A percentile compares a stretch with the other conserved stretches of the same genome.
Evolutionary conservation across 2,888 invertebrate species (phyloP).

Genomic region (Camponotus fellah): DNA sequence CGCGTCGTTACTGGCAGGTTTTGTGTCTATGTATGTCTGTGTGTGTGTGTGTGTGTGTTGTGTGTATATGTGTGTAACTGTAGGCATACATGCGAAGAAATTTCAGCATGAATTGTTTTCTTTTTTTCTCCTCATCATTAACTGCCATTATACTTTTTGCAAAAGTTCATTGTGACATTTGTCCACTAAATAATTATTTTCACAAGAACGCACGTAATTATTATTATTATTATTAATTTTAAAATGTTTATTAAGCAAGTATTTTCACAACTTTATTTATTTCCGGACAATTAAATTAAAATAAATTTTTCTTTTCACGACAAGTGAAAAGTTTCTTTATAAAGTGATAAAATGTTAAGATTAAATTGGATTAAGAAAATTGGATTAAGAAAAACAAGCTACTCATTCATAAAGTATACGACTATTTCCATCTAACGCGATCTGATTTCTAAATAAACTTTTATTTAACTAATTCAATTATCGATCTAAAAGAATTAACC

Average conservation of each 20-base stretch:
- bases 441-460: conserved; percentile 36
- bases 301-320: not conserved
- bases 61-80: not conserved
- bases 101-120: not conserved
- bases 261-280: not conserved
- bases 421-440: not conserved
- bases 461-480: conserved; percentile 10
- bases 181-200: not conserved
- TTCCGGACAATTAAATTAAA: not conserved
- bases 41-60: not conserved
- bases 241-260: not conserved
- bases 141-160: not conserved
- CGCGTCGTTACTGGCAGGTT: too few species aligned
- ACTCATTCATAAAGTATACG: conserved; percentile 30
- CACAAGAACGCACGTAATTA: not conserved
- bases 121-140: not conserved
- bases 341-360: not conserved
- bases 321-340: not conserved
- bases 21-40: too few species aligned
- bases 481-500: not conserved
- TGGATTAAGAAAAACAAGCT: too few species aligned
- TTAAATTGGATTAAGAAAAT: not conserved
- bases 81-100: not conserved
- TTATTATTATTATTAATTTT: not conserved
- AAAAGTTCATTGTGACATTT: not conserved